Percentiles rank a stretch among this genome's conserved stretches.
Conservation (phyloP, 2,113 vertebrate species). For the Rhabdornis inornatus region DNA sequence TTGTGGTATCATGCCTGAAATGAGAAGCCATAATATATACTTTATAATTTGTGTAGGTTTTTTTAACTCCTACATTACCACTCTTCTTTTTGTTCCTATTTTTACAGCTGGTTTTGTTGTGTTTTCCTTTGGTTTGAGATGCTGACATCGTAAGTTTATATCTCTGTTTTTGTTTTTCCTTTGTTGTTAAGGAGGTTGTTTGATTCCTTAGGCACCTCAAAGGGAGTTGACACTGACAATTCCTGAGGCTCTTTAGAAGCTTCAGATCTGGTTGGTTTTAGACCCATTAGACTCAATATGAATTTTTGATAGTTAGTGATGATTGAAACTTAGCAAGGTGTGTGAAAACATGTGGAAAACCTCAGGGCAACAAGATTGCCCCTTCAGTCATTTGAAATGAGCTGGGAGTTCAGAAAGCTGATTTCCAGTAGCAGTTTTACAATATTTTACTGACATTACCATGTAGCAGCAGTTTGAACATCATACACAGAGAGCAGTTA, state of each 20-base stretch:
- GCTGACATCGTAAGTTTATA: neutral
- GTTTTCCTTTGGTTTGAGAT: constrained; percentile 37
- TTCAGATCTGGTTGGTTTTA: neutral
- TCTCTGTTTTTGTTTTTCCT: neutral
- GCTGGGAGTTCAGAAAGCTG: neutral
- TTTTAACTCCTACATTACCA: constrained; percentile 36
- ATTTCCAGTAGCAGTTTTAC: neutral
- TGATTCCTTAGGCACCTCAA: neutral
- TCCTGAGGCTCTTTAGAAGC: neutral
- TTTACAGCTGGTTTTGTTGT: constrained; percentile 58
- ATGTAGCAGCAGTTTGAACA: neutral
- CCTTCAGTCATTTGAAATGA: neutral
- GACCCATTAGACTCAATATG: neutral
- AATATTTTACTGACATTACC: neutral
- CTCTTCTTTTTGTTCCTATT: neutral
- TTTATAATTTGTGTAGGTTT: neutral
- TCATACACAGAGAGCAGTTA: neutral
- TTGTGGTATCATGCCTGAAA: constrained; percentile 47
- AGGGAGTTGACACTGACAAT: neutral
- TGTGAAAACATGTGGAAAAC: neutral
- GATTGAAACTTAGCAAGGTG: neutral
- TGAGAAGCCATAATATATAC: neutral
- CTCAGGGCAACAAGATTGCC: neutral
- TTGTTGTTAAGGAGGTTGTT: neutral
- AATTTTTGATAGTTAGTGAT: neutral